Conservation (phyloP, 2,113 vertebrate species). For the Neolamprologus fasciatus region DNA sequence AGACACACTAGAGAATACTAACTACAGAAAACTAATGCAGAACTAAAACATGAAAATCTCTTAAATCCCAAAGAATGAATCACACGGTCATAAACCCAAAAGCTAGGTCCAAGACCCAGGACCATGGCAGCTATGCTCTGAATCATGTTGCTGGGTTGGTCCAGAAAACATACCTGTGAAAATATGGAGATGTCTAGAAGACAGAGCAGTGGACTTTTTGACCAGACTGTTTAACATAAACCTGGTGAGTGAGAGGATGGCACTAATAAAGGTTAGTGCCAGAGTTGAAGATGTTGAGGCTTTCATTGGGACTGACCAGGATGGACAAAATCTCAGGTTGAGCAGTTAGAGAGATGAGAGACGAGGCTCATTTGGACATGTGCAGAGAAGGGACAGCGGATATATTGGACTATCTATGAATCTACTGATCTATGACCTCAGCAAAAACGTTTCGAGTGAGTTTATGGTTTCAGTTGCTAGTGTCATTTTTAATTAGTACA, state of each 20-base stretch:
- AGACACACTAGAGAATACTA: background rate
- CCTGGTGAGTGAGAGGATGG: accelerated
- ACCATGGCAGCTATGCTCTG: background rate
- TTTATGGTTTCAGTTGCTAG: accelerated
- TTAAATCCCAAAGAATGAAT: background rate
- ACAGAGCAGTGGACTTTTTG: background rate
- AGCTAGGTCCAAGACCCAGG: background rate
- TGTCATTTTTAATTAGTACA: background rate
- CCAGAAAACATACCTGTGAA: background rate
- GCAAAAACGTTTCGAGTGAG: accelerated
- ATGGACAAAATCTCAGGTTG: background rate
- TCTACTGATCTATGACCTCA: background rate
- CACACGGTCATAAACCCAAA: accelerated
- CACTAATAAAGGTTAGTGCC: background rate
- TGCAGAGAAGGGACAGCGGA: background rate
- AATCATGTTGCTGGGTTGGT: background rate
- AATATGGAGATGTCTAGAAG: background rate
- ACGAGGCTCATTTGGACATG: background rate
- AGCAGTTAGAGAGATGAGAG: background rate
- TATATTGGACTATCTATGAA: background rate
- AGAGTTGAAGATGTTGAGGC: background rate
- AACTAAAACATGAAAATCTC: background rate
- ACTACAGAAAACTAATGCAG: background rate
- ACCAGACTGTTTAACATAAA: background rate
- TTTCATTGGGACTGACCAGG: background rate